A percentile compares a stretch with the other conserved stretches of the same genome.
Evolutionary conservation across 2,113 vertebrate species (phyloP).

Genomic region (Sorex araneus): DNA sequence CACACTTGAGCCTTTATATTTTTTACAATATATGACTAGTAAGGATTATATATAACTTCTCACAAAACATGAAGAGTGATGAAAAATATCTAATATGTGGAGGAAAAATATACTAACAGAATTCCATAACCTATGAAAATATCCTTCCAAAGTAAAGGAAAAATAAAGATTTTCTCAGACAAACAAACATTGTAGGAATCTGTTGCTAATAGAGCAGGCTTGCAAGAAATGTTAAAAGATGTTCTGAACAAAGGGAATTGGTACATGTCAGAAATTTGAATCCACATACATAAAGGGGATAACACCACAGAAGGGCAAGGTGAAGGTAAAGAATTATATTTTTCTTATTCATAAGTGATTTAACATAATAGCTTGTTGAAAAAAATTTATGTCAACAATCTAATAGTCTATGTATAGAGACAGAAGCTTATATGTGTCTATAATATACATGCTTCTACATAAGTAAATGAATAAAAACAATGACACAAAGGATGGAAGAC

Average conservation of each 20-base stretch:
- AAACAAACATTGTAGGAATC: background rate
- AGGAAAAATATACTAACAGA: background rate
- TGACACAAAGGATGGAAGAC: background rate
- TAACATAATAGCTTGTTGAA: background rate
- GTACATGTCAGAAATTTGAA: background rate
- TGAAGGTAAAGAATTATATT: background rate
- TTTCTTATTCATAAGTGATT: slow-evolving; percentile 31
- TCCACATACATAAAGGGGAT: background rate
- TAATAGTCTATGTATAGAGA: too few species aligned
- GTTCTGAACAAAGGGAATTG: slow-evolving; percentile 3
- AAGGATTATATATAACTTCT: background rate
- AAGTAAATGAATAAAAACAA: background rate
- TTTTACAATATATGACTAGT: too few species aligned
- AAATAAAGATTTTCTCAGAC: background rate
- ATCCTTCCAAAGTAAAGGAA: background rate
- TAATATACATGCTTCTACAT: background rate
- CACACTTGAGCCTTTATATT: too few species aligned
- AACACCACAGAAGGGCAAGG: background rate
- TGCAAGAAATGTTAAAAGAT: background rate
- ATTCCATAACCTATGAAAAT: background rate
- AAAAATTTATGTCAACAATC: background rate
- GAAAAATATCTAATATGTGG: background rate
- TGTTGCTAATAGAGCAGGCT: background rate
- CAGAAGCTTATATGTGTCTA: background rate
- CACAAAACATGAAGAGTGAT: background rate